A percentile compares a stretch with the other conserved stretches of the same genome.
phyloP scores from a whole-genome alignment of 2,888 invertebrate genomes.

The Cerastis rubricosa region DNA sequence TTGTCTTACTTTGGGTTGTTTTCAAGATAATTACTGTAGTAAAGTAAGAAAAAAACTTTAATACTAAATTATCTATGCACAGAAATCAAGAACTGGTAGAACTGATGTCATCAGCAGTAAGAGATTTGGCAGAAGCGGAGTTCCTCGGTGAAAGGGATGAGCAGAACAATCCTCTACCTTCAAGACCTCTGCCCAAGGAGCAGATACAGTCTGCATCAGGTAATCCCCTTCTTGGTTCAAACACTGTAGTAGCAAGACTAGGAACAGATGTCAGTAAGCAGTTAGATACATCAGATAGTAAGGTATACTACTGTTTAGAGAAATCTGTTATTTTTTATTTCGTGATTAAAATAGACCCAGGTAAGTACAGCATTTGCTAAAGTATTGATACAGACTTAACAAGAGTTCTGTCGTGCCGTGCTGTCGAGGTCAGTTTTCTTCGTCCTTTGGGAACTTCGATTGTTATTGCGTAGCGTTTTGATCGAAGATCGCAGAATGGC shows the following conservation, averaged over 20 bases:
- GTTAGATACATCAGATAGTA: neutral
- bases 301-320: neutral
- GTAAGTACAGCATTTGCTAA: neutral
- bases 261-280: no score
- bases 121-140: constrained; percentile 97
- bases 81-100: constrained; percentile 96
- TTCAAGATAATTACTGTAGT: neutral
- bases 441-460: neutral
- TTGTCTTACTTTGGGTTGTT: neutral
- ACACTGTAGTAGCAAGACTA: neutral
- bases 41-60: neutral
- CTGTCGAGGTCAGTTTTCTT: neutral
- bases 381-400: neutral
- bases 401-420: neutral
- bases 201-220: constrained; percentile 81
- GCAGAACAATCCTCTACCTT: constrained; percentile 96
- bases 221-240: constrained; percentile 53
- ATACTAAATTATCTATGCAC: constrained; percentile 7
- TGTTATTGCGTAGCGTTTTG: neutral
- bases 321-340: neutral
- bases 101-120: constrained; percentile 96
- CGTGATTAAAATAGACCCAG: neutral
- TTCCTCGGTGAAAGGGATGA: constrained; percentile 96
- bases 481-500: neutral
- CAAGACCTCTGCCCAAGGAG: constrained; percentile 91